Evolutionary conservation across 2,888 invertebrate genomes (phyloP), one percentile per base, ranked within the genome.

Genomic region (Iphiclides podalirius): DNA sequence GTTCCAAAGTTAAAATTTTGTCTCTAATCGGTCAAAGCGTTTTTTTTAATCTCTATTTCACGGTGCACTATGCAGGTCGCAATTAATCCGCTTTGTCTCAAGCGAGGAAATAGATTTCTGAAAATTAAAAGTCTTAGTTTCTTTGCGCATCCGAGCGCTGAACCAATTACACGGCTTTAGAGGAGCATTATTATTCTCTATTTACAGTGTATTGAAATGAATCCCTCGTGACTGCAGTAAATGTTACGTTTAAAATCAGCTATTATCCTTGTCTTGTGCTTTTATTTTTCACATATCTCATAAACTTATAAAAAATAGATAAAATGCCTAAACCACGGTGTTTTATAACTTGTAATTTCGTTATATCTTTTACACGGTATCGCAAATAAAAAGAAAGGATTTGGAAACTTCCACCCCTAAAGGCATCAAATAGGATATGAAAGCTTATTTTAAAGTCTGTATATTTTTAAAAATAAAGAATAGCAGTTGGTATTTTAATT

Each of bases 111-210:
- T 71, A 76, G 75, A 72, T 74, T 71, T 66, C 67, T 70, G 72
- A 72, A 75, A 75, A 79, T 82, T 80, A 77, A 82, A 31, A 31
- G 79, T 75, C 77, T 76, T 83, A 75, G 72, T 75, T 12, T 2
- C 11, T 4, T 8, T n/a, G n/a, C n/a, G n/a, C 11, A 1, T 31
- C 12, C 12, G 11, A 26, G 9, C 26, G n/a, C 31, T 12, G n/a
- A n/a, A 7, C 26, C 1, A 26, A 31, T 28, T 28, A 20, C 28
- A n/a, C n/a, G 28, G 8, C 6, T 9, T 28, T 9, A 8, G n/a
- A 28, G 60, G 52, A 57, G 41, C 48, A 41, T 48, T n/a, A n/a
- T n/a, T n/a, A n/a, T n/a, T n/a, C n/a, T n/a, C 2, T 31, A n/a
- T 12, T 31, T 11, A 31, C 11, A 4, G 31, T 31, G 2, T 31